Percentiles rank a stretch among this genome's conserved stretches.
phyloP scores from a whole-genome alignment of 2,113 vertebrate genomes.

The Holacanthus passer region DNA sequence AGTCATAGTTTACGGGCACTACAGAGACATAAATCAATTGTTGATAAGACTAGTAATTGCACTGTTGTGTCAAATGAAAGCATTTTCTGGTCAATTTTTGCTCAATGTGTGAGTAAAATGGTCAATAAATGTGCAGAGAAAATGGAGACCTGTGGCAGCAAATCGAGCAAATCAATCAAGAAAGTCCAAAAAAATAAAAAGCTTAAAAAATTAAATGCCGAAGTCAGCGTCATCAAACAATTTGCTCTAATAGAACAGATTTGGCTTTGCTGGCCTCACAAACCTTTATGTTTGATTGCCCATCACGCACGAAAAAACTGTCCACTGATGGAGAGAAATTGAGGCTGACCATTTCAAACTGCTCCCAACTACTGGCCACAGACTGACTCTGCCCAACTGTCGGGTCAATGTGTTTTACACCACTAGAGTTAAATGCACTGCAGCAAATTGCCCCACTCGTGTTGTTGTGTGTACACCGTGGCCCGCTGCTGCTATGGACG shows the following conservation, averaged over 20 bases:
- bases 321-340: conserved; percentile 65
- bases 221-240: conserved; percentile 23
- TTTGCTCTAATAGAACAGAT: conserved; percentile 50
- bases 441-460: conserved; percentile 68
- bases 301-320: conserved; percentile 55
- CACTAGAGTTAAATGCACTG: conserved; percentile 71
- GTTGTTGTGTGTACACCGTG: conserved; percentile 44
- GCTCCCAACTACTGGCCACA: conserved; percentile 61
- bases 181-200: not conserved
- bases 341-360: conserved; percentile 69
- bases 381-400: conserved; percentile 69
- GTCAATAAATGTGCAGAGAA: not conserved
- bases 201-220: conserved; percentile 30
- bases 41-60: not conserved
- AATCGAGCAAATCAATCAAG: not conserved
- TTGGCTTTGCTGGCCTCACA: conserved; percentile 36
- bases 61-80: conserved; percentile 6
- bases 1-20: not conserved
- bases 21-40: conserved; percentile 21
- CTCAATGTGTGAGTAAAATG: not conserved
- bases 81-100: not conserved
- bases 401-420: conserved; percentile 72
- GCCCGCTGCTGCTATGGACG: conserved; percentile 19
- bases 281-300: conserved; percentile 58
- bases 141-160: not conserved